Evolutionary conservation across 2,888 invertebrate genomes (phyloP), one percentile per base, ranked within the genome.

Genomic region (Tuberolachnus salignus): DNA sequence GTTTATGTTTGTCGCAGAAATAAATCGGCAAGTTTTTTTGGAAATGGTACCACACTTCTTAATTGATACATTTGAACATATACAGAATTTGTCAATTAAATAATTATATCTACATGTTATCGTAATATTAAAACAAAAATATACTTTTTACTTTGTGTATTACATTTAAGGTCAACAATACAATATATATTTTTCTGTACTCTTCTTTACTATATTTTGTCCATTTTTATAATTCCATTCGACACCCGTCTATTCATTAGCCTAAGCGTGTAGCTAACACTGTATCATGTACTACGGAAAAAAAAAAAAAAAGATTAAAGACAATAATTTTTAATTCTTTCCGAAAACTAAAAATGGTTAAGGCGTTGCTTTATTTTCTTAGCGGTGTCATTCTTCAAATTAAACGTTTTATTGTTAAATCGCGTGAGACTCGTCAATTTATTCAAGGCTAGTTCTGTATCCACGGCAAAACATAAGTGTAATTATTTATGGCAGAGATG

Each of bases 1-100:
- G n/a, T 78, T 67, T 46, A 59, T 59, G 67, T 67, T 78, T 16
- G 34, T 67, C 16, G 78, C 46, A 6, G 67, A 69, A 16, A n/a
- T 78, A 57, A 59, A 78, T 59, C 26, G 51, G 19, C 67, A 78
- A 69, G 34, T 69, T n/a, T 78, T 78, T 67, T 49, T 59, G 21
- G 59, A 78, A 57, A 78, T 78, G 78, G 67, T 78, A 19, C 78
- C 78, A 21, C 59, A 59, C 34, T 78, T 13, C 21, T 78, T 78
- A 49, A 78, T 59, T 9, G 57, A 78, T 42, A 49, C 67, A 9
- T 13, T 78, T 3, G 59, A 78, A 59, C 49, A 69, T 26, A 8
- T 69, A 14, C 59, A 59, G 23, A 19, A 59, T 69, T 19, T 59
- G 21, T 69, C 78, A 57, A 26, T 26, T 0, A 67, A 67, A 11